phyloP scores from a whole-genome alignment of 2,888 invertebrate genomes.

The Malthinus flaveolus region DNA sequence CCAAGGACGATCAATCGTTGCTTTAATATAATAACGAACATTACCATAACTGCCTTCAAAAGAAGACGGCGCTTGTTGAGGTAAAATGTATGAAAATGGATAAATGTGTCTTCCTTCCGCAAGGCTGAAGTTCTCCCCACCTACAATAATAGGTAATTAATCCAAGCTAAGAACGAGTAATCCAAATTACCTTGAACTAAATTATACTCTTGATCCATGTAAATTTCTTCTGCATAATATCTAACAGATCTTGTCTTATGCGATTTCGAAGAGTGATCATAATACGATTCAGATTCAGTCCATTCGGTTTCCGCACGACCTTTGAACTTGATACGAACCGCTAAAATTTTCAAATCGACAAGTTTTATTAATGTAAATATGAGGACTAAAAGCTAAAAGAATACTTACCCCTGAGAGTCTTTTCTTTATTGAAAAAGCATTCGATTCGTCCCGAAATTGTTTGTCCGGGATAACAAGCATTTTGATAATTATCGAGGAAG shows the following conservation, averaged over 20 bases:
- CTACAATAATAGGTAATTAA: conserved; percentile 31
- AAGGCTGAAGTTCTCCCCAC: conserved; percentile 37
- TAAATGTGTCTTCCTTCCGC: conserved; percentile 43
- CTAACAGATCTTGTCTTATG: conserved; percentile 7
- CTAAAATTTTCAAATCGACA: conserved; percentile 25
- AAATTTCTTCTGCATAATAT: conserved; percentile 17
- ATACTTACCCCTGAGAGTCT: conserved; percentile 29
- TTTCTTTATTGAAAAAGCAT: conserved; percentile 23
- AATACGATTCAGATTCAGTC: conserved; percentile 24
- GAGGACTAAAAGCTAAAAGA: neutral
- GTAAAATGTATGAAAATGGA: conserved; percentile 41
- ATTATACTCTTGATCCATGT: conserved; percentile 16
- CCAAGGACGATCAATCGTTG: conserved; percentile 44
- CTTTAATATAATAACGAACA: conserved; percentile 40
- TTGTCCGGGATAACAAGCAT: conserved; percentile 25
- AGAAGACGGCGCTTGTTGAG: conserved; percentile 41
- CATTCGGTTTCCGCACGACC: conserved; percentile 29
- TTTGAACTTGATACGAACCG: conserved; percentile 25
- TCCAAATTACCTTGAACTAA: conserved; percentile 14
- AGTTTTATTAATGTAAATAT: neutral
- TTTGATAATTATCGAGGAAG: conserved; percentile 41
- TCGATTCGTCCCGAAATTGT: conserved; percentile 30
- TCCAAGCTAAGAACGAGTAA: neutral
- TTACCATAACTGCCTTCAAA: conserved; percentile 40
- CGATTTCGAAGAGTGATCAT: conserved; percentile 9